Base-by-base conservation (phyloP, 2,113 vertebrate genomes). In the Amblyopsis rosae region DNA sequence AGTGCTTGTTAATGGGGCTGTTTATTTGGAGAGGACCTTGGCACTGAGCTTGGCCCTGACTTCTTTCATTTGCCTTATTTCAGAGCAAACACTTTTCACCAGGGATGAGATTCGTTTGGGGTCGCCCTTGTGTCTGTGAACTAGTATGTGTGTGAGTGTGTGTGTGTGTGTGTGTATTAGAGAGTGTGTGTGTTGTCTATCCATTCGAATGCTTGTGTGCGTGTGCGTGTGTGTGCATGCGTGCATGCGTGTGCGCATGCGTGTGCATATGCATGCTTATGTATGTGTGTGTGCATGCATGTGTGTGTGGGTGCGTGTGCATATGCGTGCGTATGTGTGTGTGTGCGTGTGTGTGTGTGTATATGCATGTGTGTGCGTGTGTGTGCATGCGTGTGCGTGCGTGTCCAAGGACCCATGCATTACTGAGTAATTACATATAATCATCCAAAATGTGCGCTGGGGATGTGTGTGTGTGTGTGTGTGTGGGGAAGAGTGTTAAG, bases 361-460 rank as follows among this genome's bases (percentile, higher is more conserved):
- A 35, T 19, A 3, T 56, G 63, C 2, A 2, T 2, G 1, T 19
- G 19, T 2, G 19, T 19, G 19, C 19, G 19, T 19, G 2, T 19
- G 19, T 19, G 19, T 19, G 19, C 2, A 2, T 19, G 19, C 2
- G 19, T 19, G 19, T 19, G 1, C 2, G 19, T 2, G 19, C 2
- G 19, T 19, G 19, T 19, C 66, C 59, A 2, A 58, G 67, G 68
- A 50, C 62, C 54, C 61, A 35, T 58, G 66, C 74, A 79, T 70
- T 81, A 63, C 72, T 13, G 53, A 49, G 69, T 87, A 88, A 92
- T 90, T 83, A 87, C 67, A 84, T 89, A 78, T 84, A 90, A 91
- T 89, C 86, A 84, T 87, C 65, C 71, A 70, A 80, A 85, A 90
- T 87, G 51, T 56, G 54, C 13, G 3, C 6, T 41, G 59, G 62